Evolutionary conservation across 2,113 vertebrate genomes (phyloP), one percentile per base, ranked within the genome.

Genomic region (Polyodon spathula): DNA sequence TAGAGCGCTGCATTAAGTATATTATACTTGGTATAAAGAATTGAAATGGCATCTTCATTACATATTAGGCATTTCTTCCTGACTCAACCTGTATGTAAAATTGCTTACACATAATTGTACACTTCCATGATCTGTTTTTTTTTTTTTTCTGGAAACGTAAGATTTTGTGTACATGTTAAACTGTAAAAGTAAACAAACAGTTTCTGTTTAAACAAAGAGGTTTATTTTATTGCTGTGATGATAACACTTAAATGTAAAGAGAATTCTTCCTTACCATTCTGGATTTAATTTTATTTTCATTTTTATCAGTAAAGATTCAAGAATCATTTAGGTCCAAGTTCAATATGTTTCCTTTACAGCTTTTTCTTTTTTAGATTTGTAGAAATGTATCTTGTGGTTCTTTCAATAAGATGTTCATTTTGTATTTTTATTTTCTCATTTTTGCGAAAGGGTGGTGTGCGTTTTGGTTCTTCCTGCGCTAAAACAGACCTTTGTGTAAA

Each of bases 91-190:
- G 85, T 92, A 88, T 90, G 86, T 91, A 90, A n/a, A n/a, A 88
- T 88, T 90, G 88, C 90, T 90, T 92, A 89, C 86, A 87, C 84
- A 88, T 88, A 91, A 88, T 90, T 90, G 86, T 90, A 92, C 86
- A 87, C 86, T 88, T 86, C 81, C 83, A 88, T 84, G 77, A 88
- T 81, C 84, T 87, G 84, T 81, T 81, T 79, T 68, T 70, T 84
- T 88, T 82, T 83, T 80, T 86, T 87, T 87, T 86, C 83, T 84
- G 77, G 85, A 84, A 74, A 79, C 85, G 76, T 82, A 86, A 85
- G 84, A 88, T 89, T 88, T 83, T 89, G 89, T 89, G n/a, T n/a
- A 88, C 86, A 88, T 87, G 81, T 88, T 88, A 83, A 87, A 87
- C 88, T 14, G 51, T 48, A 88, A 88, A 87, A 87, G 81, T 79